Evolutionary conservation across 2,113 vertebrate species (phyloP).

Genomic region (Notarius quadriscutis): DNA sequence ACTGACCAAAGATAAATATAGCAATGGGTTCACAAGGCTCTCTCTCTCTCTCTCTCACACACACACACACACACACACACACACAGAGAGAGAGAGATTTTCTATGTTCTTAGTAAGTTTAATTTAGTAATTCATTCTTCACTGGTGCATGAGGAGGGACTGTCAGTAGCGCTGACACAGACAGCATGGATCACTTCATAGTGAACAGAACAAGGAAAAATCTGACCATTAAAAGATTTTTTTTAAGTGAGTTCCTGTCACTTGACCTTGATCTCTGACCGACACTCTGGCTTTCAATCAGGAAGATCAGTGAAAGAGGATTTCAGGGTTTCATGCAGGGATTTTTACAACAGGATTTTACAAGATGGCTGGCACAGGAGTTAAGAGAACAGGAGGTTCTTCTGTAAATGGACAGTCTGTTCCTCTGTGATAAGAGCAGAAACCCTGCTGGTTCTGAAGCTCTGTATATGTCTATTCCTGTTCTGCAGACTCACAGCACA

Average conservation of each 20-base stretch:
- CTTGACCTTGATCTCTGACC: neutral
- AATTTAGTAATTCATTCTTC: neutral
- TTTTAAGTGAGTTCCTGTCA: neutral
- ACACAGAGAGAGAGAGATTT: conserved; percentile 30
- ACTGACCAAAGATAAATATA: conserved; percentile 73
- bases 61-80: neutral
- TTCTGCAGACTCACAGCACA: neutral
- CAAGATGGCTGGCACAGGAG: neutral
- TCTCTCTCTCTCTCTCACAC: too few relatives aligned
- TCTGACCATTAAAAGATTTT: neutral
- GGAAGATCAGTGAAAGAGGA: neutral
- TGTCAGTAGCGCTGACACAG: too few relatives aligned
- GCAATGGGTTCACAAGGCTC: conserved; percentile 58
- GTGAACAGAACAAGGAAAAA: neutral
- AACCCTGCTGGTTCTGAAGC: neutral
- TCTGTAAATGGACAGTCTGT: conserved; percentile 14
- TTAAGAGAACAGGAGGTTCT: neutral
- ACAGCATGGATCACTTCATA: neutral
- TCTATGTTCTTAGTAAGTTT: neutral
- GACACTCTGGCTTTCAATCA: neutral
- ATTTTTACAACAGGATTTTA: neutral
- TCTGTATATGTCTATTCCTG: conserved; percentile 30
- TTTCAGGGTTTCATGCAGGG: neutral
- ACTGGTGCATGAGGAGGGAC: neutral
- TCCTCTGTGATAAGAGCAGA: conserved; percentile 33